Evolutionary conservation across 2,888 invertebrate species (phyloP).

Genomic region (Lucinisca nassula): DNA sequence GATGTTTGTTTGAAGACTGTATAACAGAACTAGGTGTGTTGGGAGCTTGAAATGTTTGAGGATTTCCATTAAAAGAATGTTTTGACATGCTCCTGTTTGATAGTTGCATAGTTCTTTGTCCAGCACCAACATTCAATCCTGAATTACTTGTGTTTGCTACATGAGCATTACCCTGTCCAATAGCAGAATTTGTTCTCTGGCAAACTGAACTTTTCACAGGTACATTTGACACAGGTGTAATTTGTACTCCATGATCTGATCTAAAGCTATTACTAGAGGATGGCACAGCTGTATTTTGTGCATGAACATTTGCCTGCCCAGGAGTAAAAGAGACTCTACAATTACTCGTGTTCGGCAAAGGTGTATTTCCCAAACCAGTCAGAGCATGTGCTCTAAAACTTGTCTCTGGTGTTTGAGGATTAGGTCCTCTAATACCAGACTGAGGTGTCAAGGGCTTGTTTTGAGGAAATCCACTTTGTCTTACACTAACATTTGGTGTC

Average conservation of each 20-base stretch:
- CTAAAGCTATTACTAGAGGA: background rate
- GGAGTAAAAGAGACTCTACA: background rate
- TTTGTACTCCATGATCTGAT: background rate
- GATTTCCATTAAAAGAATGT: background rate
- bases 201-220: slow-evolving; percentile 27
- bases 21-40: background rate
- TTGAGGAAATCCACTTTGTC: background rate
- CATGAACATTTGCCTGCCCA: background rate
- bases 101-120: background rate
- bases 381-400: background rate
- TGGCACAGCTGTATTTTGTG: background rate
- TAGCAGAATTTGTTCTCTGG: too few relatives aligned
- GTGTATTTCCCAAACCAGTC: background rate
- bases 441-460: background rate
- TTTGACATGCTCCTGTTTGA: background rate
- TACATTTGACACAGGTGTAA: slow-evolving; percentile 4
- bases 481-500: background rate
- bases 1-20: too few relatives aligned
- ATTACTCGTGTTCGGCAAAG: background rate
- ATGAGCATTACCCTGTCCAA: too few relatives aligned
- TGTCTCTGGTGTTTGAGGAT: background rate
- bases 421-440: background rate
- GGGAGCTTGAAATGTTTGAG: background rate
- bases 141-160: too few relatives aligned
- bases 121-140: background rate